phyloP scores from a whole-genome alignment of 2,113 vertebrate species.

The Ranitomeya variabilis region DNA sequence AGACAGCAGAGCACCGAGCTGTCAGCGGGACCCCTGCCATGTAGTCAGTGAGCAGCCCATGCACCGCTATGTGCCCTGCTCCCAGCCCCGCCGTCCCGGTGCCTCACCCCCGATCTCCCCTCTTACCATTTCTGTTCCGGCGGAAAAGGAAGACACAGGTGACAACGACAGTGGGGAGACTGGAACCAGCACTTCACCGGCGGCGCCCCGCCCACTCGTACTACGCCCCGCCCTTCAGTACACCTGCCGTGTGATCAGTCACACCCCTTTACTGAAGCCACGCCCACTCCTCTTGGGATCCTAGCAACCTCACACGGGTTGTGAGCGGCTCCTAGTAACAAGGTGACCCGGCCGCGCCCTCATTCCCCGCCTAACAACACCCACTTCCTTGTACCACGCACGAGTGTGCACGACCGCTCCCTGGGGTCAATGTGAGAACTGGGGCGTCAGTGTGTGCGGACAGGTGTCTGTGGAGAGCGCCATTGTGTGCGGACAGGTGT shows the following conservation, averaged over 20 bases:
- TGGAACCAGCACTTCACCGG: constrained; percentile 12
- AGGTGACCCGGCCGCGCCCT: constrained; percentile 3
- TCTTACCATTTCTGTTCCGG: constrained; percentile 55
- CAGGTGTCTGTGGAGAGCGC: too few relatives aligned
- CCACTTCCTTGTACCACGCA: background rate
- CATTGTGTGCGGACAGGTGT: too few relatives aligned
- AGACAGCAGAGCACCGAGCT: background rate
- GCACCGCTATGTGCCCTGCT: background rate
- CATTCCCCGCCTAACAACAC: background rate
- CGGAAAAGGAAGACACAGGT: constrained; percentile 55
- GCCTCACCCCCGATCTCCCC: background rate
- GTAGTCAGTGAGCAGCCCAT: background rate
- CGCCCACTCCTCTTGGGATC: background rate
- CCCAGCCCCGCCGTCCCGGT: background rate
- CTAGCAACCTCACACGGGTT: background rate
- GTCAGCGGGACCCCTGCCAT: background rate
- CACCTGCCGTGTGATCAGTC: background rate
- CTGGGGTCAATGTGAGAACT: background rate
- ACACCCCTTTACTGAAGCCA: background rate
- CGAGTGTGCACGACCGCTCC: background rate
- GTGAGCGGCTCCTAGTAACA: constrained; percentile 24
- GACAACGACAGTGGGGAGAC: constrained; percentile 48
- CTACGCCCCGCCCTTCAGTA: constrained; percentile 21
- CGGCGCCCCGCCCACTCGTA: constrained; percentile 6
- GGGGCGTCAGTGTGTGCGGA: too few relatives aligned